Evolutionary conservation across 2,888 invertebrate genomes (phyloP), one percentile per base, ranked within the genome.

Genomic region (Danaus chrysippus): DNA sequence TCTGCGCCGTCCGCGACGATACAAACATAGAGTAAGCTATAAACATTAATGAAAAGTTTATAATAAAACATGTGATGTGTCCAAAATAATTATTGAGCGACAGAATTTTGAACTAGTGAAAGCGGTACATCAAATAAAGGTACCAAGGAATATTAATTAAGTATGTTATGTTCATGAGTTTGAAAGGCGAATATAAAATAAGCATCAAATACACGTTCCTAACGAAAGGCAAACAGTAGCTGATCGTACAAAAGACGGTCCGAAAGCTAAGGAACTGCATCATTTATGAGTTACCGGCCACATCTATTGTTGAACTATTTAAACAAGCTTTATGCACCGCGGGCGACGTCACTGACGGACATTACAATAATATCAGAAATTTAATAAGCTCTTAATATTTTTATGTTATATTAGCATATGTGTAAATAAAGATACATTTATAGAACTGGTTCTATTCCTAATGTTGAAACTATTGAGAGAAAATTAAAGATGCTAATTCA

Each of bases 271-370:
- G 68, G 68, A 71, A 73, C 49, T 90, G 81, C 83, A 90, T 86
- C 81, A 80, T 87, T 90, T 86, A 89, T 87, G 84, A 78, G 68
- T 64, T 71, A 70, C 78, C 75, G 78, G 76, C 84, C 83, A 82
- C 82, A 78, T 82, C 84, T 84, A 88, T 89, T 90, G 90, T 90
- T 81, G 79, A 84, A 87, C 84, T 87, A 87, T 86, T 88, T 87
- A 84, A 85, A 84, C 77, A 83, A 82, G 79, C 73, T 75, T 75
- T 77, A 79, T 77, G 65, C 66, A 68, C 68, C 56, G 52, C 54
- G 43, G 68, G 64, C 66, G 52, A 69, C 66, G 55, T 44, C 65
- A 41, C 58, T 53, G 42, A 53, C 46, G 53, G 9, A 43, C 5
- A 42, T n/a, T 42, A 62, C 23, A 42, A 53, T 53, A 17, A 49